Evolutionary conservation across 1,140 invertebrate genomes (phyloP).

Genomic region (Venturia canescens): DNA sequence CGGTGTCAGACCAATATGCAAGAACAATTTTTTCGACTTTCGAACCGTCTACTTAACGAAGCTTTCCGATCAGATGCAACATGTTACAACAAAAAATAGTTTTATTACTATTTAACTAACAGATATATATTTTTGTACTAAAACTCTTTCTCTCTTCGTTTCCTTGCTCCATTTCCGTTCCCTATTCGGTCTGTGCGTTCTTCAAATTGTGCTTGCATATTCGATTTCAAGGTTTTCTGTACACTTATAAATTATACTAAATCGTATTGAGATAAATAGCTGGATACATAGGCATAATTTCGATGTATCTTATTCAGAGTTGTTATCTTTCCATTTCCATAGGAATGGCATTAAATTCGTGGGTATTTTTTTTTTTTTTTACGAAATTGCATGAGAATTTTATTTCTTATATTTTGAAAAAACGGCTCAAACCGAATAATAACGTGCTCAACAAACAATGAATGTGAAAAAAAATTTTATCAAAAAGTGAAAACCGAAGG

Average conservation of each 20-base stretch:
- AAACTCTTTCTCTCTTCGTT: not conserved
- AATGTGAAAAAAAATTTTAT: too few species aligned
- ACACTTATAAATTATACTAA: not conserved
- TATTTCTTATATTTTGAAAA: too few species aligned
- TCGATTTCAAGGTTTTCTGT: constrained; percentile 1
- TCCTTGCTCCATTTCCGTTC: not conserved
- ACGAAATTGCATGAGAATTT: too few species aligned
- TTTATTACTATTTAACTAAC: not conserved
- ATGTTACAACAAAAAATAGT: not conserved
- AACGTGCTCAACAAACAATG: too few species aligned
- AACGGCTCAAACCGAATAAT: too few species aligned
- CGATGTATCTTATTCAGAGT: not conserved
- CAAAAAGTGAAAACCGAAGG: too few species aligned
- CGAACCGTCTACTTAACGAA: not conserved
- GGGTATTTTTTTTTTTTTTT: too few species aligned
- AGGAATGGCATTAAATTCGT: too few species aligned
- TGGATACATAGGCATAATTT: not conserved
- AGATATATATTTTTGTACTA: not conserved
- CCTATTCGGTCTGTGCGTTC: not conserved
- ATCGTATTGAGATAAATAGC: constrained; percentile 2
- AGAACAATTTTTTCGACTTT: not conserved
- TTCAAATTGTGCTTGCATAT: not conserved
- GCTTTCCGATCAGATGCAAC: not conserved
- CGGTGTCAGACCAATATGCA: not conserved
- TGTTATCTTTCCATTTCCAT: not conserved